Evolutionary conservation across 2,888 invertebrate genomes (phyloP).

Genomic region (Nomada ferruginata): DNA sequence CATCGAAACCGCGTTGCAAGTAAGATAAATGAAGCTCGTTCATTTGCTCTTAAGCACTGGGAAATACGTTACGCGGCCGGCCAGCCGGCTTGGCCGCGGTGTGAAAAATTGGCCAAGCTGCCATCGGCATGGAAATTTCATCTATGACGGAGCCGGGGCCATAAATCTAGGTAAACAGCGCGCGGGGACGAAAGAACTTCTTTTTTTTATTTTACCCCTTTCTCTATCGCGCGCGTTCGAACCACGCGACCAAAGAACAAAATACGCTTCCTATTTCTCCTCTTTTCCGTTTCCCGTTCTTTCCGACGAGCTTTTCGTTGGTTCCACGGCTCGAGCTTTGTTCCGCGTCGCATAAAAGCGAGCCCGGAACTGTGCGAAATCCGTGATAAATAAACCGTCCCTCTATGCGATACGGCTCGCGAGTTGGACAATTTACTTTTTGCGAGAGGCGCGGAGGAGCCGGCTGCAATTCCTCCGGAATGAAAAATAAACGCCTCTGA

Average conservation of each 20-base stretch:
- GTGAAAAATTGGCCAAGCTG: slow-evolving; percentile 49
- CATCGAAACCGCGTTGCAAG: slow-evolving; percentile 18
- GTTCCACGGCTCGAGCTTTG: slow-evolving; percentile 48
- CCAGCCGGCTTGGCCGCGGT: slow-evolving; percentile 42
- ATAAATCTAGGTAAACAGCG: slow-evolving; percentile 60
- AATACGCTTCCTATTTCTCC: slow-evolving; percentile 40
- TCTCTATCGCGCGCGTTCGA: slow-evolving; percentile 26
- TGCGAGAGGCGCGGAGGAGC: slow-evolving; percentile 19
- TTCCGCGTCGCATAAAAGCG: slow-evolving; percentile 49
- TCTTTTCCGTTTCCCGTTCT: not conserved
- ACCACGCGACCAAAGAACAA: slow-evolving; percentile 45
- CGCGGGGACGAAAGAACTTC: slow-evolving; percentile 32
- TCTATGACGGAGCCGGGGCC: slow-evolving; percentile 47
- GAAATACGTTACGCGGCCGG: slow-evolving; percentile 54
- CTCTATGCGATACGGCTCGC: slow-evolving; percentile 51
- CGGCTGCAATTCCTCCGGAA: not conserved
- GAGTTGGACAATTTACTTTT: slow-evolving; percentile 70
- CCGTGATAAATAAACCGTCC: slow-evolving; percentile 73
- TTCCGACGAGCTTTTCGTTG: slow-evolving; percentile 38
- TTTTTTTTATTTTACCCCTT: not conserved
- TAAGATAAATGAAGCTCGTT: slow-evolving; percentile 54
- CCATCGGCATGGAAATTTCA: slow-evolving; percentile 56
- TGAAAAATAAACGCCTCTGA: slow-evolving; percentile 8
- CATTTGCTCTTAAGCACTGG: slow-evolving; percentile 56
- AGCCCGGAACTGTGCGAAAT: slow-evolving; percentile 49